Percentiles rank a stretch among this genome's conserved stretches.
Conservation (phyloP, 2,888 invertebrate genomes). For the Rhaphigaster nebulosa region DNA sequence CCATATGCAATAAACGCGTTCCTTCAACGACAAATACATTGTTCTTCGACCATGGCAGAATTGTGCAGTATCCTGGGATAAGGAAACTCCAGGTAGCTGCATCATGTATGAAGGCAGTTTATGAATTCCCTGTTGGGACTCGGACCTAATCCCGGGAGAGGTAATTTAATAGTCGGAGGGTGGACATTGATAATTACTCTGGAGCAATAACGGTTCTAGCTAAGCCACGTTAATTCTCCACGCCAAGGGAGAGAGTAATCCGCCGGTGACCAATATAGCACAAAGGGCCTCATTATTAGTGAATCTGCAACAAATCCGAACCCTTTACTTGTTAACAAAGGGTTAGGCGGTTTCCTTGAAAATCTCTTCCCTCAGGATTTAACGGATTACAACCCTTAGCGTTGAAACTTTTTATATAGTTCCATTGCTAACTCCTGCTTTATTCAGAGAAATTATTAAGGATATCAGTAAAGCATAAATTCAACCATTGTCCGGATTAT, state of each 20-base stretch:
- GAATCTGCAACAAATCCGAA: background rate
- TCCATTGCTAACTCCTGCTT: background rate
- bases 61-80: background rate
- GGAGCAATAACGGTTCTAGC: constrained; percentile 22
- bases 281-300: constrained; percentile 46
- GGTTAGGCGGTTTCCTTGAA: background rate
- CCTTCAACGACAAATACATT: background rate
- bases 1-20: no score
- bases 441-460: background rate
- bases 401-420: background rate
- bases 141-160: background rate
- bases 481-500: background rate
- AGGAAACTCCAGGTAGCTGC: constrained; percentile 27
- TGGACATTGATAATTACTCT: constrained; percentile 52
- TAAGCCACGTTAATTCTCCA: constrained; percentile 23
- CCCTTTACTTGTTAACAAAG: background rate
- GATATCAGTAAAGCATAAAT: background rate
- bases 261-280: constrained; percentile 25
- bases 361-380: background rate
- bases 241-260: background rate
- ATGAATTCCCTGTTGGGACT: constrained; percentile 46
- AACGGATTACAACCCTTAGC: background rate
- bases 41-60: background rate
- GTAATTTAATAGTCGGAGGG: constrained; percentile 54
- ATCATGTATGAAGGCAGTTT: constrained; percentile 54